Evolutionary conservation across 1,140 invertebrate genomes (phyloP).

Genomic region (Formica selysi): DNA sequence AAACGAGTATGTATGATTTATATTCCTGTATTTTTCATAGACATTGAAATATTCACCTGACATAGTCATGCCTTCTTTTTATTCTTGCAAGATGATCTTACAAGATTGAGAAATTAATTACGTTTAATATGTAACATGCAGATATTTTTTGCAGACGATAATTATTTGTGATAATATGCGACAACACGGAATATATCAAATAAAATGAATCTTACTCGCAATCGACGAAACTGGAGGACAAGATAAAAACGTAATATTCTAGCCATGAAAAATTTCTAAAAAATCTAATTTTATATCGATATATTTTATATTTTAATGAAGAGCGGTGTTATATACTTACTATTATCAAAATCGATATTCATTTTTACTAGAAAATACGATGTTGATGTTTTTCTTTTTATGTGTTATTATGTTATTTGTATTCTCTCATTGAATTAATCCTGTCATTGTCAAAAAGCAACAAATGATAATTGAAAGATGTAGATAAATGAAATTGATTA

Average conservation of each 20-base stretch:
- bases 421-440: neutral
- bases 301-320: neutral
- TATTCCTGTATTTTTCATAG: conserved; percentile 14
- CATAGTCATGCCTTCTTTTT: neutral
- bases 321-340: neutral
- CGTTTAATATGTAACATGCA: neutral
- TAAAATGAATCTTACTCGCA: conserved; percentile 12
- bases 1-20: conserved; percentile 32
- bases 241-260: neutral
- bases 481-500: neutral
- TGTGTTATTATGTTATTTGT: neutral
- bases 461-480: neutral
- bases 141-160: conserved; percentile 7
- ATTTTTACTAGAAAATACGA: neutral
- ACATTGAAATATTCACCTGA: conserved; percentile 8
- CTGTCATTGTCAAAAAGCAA: neutral
- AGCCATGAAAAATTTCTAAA: neutral
- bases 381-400: neutral
- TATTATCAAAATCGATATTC: neutral
- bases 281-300: neutral
- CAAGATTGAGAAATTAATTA: neutral
- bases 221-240: neutral
- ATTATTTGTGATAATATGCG: neutral
- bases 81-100: neutral
- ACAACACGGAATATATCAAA: conserved; percentile 2